A percentile compares a stretch with the other conserved stretches of the same genome.
phyloP scores from a whole-genome alignment of 2,113 vertebrate species.

The Boleophthalmus pectinirostris region DNA sequence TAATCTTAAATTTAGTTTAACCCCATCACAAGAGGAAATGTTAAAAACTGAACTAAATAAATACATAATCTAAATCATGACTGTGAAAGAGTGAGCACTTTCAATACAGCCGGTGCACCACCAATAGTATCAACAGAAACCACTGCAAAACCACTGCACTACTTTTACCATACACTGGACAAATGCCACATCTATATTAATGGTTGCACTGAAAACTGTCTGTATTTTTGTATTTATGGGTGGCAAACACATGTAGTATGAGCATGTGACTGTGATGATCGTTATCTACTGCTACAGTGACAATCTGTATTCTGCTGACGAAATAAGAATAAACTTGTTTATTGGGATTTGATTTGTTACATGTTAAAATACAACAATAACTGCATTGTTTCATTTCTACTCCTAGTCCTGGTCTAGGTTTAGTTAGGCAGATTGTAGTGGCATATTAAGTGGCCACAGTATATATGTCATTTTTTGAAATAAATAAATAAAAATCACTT shows the following conservation, averaged over 20 bases:
- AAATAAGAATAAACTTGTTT: slow-evolving; percentile 51
- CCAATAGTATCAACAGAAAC: background rate
- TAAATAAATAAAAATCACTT: background rate
- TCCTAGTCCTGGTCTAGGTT: slow-evolving; percentile 1
- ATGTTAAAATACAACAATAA: background rate
- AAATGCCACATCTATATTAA: background rate
- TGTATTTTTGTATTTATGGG: slow-evolving; percentile 31
- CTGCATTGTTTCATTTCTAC: slow-evolving; percentile 17
- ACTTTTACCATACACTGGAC: background rate
- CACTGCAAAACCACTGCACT: background rate
- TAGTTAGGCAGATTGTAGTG: slow-evolving; percentile 30
- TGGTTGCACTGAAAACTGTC: slow-evolving; percentile 37
- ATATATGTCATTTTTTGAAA: background rate
- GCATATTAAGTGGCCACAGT: background rate
- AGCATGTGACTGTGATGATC: slow-evolving; percentile 10
- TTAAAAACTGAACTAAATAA: background rate
- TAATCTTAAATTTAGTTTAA: background rate
- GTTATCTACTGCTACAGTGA: slow-evolving; percentile 1
- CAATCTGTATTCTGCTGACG: slow-evolving; percentile 12
- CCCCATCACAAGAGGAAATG: background rate
- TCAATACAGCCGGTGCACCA: background rate
- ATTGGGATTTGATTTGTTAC: background rate
- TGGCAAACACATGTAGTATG: slow-evolving; percentile 18
- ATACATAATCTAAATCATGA: background rate
- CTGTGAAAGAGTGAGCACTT: background rate